A percentile compares a stretch with the other conserved stretches of the same genome.
phyloP scores from a whole-genome alignment of 2,113 vertebrate species.

The Pachypanchax playfairii region DNA sequence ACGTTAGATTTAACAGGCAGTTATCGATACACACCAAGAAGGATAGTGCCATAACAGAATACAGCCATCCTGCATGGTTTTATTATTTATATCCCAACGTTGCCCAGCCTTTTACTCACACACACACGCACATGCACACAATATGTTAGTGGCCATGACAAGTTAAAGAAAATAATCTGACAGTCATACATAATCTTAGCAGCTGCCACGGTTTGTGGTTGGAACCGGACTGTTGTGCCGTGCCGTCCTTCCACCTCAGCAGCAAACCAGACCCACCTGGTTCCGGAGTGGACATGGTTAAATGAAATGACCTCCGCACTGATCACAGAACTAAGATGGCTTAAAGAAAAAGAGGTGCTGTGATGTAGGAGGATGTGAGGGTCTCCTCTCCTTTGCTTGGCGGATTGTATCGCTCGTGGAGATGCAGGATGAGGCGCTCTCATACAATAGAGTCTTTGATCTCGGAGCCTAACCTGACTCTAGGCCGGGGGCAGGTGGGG shows the following conservation, averaged over 20 bases:
- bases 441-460: conserved; percentile 95
- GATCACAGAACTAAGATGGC: conserved; percentile 64
- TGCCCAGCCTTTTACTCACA: conserved; percentile 29
- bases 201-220: conserved; percentile 47
- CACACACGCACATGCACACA: conserved; percentile 11
- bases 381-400: conserved; percentile 57
- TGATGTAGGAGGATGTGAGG: conserved; percentile 50
- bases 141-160: conserved; percentile 34
- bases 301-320: conserved; percentile 54
- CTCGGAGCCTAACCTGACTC: conserved; percentile 91
- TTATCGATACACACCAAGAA: conserved; percentile 28
- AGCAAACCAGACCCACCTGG: conserved; percentile 37
- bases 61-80: conserved; percentile 3
- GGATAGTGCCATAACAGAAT: conserved; percentile 30
- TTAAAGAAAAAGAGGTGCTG: conserved; percentile 55
- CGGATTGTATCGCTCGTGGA: conserved; percentile 38
- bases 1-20: conserved; percentile 13
- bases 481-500: conserved; percentile 84
- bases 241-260: conserved; percentile 18
- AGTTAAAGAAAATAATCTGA: conserved; percentile 23
- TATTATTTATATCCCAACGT: conserved; percentile 6
- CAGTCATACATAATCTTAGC: conserved; percentile 26
- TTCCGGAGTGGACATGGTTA: conserved; percentile 58
- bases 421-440: conserved; percentile 51
- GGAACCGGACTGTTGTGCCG: conserved; percentile 28